Conservation (phyloP, 2,797 vertebrate species). For the Halcyon smyrnensis region DNA sequence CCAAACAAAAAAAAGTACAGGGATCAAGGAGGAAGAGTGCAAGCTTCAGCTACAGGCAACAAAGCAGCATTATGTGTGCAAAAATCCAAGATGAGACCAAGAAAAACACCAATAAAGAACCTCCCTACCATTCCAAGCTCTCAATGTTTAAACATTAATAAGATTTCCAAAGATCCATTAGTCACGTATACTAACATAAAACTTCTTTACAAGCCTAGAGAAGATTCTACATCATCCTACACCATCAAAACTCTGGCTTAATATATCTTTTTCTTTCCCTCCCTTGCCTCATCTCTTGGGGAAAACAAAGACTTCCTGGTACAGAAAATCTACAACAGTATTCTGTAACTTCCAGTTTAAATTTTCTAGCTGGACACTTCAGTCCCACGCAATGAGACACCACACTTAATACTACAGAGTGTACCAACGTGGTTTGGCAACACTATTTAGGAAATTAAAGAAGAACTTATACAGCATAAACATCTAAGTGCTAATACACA, state of each 20-base stretch:
- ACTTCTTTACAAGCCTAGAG: neutral
- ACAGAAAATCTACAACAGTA: neutral
- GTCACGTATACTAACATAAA: neutral
- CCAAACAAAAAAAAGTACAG: neutral
- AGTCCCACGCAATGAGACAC: neutral
- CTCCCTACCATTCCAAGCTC: neutral
- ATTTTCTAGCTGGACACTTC: neutral
- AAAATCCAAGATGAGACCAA: neutral
- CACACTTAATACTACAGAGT: neutral
- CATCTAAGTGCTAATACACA: neutral
- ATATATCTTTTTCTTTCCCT: neutral
- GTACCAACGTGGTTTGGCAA: neutral
- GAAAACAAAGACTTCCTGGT: neutral
- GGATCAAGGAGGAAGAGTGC: neutral
- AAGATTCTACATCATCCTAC: neutral
- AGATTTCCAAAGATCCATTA: neutral
- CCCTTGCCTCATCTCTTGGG: neutral
- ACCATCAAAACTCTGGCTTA: neutral
- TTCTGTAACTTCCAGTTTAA: neutral
- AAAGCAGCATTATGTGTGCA: neutral
- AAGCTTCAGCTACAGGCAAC: neutral
- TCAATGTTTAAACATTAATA: neutral
- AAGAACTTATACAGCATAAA: neutral
- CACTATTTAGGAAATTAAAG: neutral
- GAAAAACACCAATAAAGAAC: neutral